Conservation (phyloP, 2,113 vertebrate species). For the Eptatretus burgeri region DNA sequence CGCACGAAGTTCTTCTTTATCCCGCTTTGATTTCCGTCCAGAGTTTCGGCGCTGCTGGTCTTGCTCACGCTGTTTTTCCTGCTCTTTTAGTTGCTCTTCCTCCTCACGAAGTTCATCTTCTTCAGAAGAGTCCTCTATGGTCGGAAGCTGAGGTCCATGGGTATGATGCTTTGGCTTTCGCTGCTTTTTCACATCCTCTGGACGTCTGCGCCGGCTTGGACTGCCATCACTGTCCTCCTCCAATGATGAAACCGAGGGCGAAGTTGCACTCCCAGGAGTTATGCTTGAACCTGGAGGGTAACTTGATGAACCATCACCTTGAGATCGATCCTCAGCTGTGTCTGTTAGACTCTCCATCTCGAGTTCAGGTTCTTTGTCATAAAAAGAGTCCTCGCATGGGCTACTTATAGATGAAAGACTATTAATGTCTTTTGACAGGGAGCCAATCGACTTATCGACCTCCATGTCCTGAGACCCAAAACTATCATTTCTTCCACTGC, state of each 20-base stretch:
- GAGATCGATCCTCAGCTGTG: slow-evolving; percentile 70
- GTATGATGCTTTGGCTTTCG: slow-evolving; percentile 81
- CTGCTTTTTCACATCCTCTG: slow-evolving; percentile 87
- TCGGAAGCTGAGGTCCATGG: slow-evolving; percentile 68
- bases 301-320: slow-evolving; percentile 78
- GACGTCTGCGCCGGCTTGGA: slow-evolving; percentile 60
- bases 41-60: slow-evolving; percentile 93
- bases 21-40: slow-evolving; percentile 63
- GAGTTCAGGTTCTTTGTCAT: slow-evolving; percentile 61
- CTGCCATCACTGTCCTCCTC: slow-evolving; percentile 96
- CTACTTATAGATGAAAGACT: not conserved
- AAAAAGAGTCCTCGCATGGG: slow-evolving; percentile 2
- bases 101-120: slow-evolving; percentile 89
- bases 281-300: slow-evolving; percentile 79
- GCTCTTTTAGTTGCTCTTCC: slow-evolving; percentile 73
- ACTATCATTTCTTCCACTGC: no score
- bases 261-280: slow-evolving; percentile 48
- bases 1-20: slow-evolving; percentile 82
- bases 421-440: not conserved
- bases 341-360: slow-evolving; percentile 97
- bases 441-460: not conserved
- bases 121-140: slow-evolving; percentile 87
- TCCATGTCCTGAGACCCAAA: not conserved
- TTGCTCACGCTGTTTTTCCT: slow-evolving; percentile 90
- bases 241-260: slow-evolving; percentile 75